Evolutionary conservation across 2,797 vertebrate genomes (phyloP), one percentile per base, ranked within the genome.

Genomic region (Prionace glauca): DNA sequence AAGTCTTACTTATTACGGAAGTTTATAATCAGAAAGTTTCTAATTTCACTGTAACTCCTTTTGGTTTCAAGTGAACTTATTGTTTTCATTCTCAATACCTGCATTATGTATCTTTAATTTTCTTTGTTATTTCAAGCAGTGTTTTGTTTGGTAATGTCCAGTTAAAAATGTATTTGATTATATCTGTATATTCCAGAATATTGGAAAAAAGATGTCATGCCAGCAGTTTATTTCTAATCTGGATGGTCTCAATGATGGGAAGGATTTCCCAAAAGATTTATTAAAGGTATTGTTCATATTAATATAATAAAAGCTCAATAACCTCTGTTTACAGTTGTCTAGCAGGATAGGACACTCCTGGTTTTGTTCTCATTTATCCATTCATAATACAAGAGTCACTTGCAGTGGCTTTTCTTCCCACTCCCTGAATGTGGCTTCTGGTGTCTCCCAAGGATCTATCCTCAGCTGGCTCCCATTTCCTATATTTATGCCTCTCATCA

Each of bases 141-240:
- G 32, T 4, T 72, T 74, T 56, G 11, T 9, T 50, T 74, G 32
- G 11, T 94, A 26, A 18, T 94, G 1, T 45, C 1, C 3, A 74
- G 24, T 74, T 94, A 94, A 94, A 94, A 94, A 62, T 56, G 10
- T 32, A 50, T 94, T 56, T 94, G 56, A 29, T 94, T 50, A 8
- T 32, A 95, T 96, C 96, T 97, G 96, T 98, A 95, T 96, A 71
- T 98, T 97, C 96, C 97, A 99, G 99, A 99, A 99, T 96, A 99
- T 99, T 96, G 99, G 99, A 96, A 99, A 99, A 97, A 99, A 99
- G 97, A 99, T 99, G 99, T 99, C 99, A 0, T 99, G 98, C 96
- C 99, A 99, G 79, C 99, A 99, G 96, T 99, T 99, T 96, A 98
- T 99, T 96, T 97, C 98, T 96, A 99, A 99, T 96, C 97, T 99